Evolutionary conservation across 2,797 vertebrate species (phyloP), one percentile per base, ranked within the genome.

Genomic region (Lindbergichthys nudifrons): DNA sequence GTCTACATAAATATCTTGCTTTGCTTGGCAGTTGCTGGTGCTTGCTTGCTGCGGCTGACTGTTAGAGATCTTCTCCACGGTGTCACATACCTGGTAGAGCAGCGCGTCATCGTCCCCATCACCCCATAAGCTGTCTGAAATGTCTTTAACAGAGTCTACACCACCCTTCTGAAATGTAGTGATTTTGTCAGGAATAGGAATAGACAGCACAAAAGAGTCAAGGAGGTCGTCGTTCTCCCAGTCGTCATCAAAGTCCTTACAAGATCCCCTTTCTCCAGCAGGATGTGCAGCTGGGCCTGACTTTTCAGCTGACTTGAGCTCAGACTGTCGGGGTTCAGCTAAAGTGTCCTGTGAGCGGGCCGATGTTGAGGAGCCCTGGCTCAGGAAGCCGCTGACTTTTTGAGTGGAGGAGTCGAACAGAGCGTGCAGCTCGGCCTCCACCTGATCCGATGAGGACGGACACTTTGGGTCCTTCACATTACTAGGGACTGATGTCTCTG

Each of bases 341-440:
- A 10, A 50, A 26, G 57, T 45, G 64, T 92, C 90, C 75, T 89
- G 91, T 4, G 93, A 92, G 47, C 23, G 50, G 52, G 62, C 30
- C 2, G 93, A 92, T 1, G 56, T 45, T 0, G 89, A 90, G 0
- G 94, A 87, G 48, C 73, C 79, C 79, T 96, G 96, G 79, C 97
- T 99, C 50, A 98, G 83, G 19, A 58, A 89, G 6, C 96, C 95
- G 0, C 94, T 96, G 83, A 94, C 84, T 48, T 85, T 92, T 86
- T 99, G 98, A 58, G 98, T 98, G 57, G 97, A 96, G 67, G 90
- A 94, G 92, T 99, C 97, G 84, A 99, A 99, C 81, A 99, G 93
- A 36, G 95, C 96, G 58, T 77, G 95, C n/a, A 99, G 94, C 70
- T 96, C 97, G 18, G 92, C 93, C 90, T 98, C 97, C 74, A 85